phyloP scores from a whole-genome alignment of 2,888 invertebrate genomes.

The Argyresthia albistria region DNA sequence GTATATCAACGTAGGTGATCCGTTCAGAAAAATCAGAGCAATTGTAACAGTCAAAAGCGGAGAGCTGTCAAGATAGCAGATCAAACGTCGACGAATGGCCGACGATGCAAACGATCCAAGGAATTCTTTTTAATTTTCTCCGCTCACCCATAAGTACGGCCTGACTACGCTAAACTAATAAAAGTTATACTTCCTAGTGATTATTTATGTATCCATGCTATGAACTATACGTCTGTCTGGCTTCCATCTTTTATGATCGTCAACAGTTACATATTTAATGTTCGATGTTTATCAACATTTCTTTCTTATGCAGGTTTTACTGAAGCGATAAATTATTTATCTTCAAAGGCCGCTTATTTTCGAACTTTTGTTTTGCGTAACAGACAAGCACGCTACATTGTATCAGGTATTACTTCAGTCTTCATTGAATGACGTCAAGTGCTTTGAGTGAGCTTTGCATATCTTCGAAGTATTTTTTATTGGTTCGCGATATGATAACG shows the following conservation, averaged over 20 bases:
- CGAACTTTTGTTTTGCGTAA: conserved; percentile 56
- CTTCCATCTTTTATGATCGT: conserved; percentile 64
- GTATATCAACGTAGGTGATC: conserved; percentile 51
- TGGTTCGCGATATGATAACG: not conserved
- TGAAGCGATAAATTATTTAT: conserved; percentile 66
- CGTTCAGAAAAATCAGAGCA: conserved; percentile 52
- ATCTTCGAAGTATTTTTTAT: too few species aligned
- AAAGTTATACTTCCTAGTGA: conserved; percentile 56
- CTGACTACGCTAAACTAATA: conserved; percentile 46
- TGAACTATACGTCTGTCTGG: conserved; percentile 36
- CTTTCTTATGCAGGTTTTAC: conserved; percentile 71
- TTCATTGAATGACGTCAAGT: conserved; percentile 43
- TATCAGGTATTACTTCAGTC: conserved; percentile 11
- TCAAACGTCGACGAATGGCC: conserved; percentile 36
- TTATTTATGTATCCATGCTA: conserved; percentile 46
- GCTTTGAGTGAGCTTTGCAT: conserved; percentile 33
- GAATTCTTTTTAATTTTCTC: conserved; percentile 50
- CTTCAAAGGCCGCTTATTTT: conserved; percentile 69
- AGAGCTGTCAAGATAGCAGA: conserved; percentile 29
- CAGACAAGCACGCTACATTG: not conserved
- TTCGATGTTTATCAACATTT: conserved; percentile 72
- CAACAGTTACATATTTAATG: conserved; percentile 72
- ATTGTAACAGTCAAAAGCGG: conserved; percentile 32
- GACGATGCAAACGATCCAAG: conserved; percentile 50
- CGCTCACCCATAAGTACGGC: conserved; percentile 29